Evolutionary conservation across 2,113 vertebrate genomes (phyloP).

Genomic region (Malurus cyaneus): DNA sequence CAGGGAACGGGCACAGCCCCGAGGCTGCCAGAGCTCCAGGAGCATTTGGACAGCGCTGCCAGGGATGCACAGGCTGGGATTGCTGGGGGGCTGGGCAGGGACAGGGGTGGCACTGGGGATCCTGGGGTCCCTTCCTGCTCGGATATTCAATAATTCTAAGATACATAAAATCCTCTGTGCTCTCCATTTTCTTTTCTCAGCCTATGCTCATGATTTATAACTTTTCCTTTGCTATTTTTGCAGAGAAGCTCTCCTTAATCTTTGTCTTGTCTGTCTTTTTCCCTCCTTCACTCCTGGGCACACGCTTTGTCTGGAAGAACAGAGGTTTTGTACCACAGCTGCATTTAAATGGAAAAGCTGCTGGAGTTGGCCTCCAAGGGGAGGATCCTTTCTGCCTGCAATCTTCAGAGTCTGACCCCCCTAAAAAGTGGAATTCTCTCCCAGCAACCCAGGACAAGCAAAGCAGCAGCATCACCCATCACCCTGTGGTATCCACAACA

Average conservation of each 20-base stretch:
- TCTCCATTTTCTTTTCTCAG: background rate
- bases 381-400: background rate
- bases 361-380: too few species aligned
- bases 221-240: background rate
- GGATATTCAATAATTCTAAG: rapidly evolving
- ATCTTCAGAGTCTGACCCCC: background rate
- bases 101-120: rapidly evolving
- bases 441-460: background rate
- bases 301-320: background rate
- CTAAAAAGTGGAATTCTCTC: background rate
- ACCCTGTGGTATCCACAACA: too few species aligned
- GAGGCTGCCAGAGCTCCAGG: background rate
- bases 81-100: background rate
- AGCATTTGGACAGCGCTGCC: background rate
- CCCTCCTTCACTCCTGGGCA: background rate
- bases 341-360: background rate
- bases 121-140: rapidly evolving
- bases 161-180: background rate
- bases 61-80: background rate
- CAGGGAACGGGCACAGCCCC: background rate
- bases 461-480: background rate
- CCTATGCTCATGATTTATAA: background rate
- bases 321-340: rapidly evolving
- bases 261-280: too few species aligned
- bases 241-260: background rate